Conservation (phyloP, 2,113 vertebrate genomes). For the Protobothrops mucrosquamatus region DNA sequence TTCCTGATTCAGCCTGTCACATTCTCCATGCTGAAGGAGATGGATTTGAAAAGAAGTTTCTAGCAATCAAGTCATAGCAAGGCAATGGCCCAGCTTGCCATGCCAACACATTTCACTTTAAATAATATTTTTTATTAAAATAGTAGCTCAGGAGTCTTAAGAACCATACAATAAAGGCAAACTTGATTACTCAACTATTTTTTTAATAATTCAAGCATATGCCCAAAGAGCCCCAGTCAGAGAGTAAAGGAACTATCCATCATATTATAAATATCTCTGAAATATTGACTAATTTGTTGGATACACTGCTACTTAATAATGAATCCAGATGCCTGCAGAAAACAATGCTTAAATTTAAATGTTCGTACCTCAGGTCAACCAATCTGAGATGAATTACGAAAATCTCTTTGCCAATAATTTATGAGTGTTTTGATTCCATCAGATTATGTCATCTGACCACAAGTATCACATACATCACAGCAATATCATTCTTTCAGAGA, state of each 20-base stretch:
- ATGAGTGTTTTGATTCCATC: conserved; percentile 6
- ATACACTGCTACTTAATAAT: not conserved
- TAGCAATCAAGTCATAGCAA: not conserved
- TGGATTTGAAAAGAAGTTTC: not conserved
- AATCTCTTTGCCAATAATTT: not conserved
- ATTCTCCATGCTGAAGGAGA: not conserved
- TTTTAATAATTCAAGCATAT: not conserved
- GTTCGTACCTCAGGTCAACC: not conserved
- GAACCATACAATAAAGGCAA: not conserved
- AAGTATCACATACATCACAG: conserved; percentile 3
- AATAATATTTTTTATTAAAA: not conserved
- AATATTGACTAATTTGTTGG: not conserved
- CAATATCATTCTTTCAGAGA: conserved; percentile 3
- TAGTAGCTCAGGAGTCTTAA: not conserved
- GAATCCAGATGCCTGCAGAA: not conserved
- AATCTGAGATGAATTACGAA: conserved; percentile 13
- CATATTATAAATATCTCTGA: not conserved
- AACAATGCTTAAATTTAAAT: not conserved
- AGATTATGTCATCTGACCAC: conserved; percentile 2
- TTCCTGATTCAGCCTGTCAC: not conserved
- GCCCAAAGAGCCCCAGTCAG: not conserved
- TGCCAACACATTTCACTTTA: not conserved
- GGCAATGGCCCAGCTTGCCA: not conserved
- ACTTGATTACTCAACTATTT: not conserved
- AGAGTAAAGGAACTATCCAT: not conserved